Conservation (phyloP, 2,113 vertebrate species). For the Xenopus tropicalis region DNA sequence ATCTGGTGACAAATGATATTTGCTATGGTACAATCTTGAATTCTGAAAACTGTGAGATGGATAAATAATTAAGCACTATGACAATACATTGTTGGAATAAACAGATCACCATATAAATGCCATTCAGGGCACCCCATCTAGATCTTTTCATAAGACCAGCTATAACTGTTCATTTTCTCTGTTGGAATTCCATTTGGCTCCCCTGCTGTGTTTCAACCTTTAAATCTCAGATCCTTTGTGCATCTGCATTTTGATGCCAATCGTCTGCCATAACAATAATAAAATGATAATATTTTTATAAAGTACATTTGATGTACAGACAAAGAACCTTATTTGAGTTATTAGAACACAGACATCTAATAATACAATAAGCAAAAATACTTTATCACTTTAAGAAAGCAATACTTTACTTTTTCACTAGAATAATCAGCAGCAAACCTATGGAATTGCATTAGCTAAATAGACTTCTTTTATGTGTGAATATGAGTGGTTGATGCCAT, state of each 20-base stretch:
- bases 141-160: constrained; percentile 18
- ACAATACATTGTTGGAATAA: constrained; percentile 23
- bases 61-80: constrained; percentile 39
- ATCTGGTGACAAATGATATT: constrained; percentile 31
- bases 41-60: constrained; percentile 22
- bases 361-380: no score
- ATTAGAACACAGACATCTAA: no score
- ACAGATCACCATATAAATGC: constrained; percentile 28
- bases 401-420: no score
- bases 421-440: no score
- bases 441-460: no score
- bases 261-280: not conserved
- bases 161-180: constrained; percentile 28
- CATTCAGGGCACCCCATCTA: constrained; percentile 27
- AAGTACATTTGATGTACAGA: no score
- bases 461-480: no score
- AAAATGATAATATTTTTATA: no score
- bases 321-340: no score
- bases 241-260: not conserved
- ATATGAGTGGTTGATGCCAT: no score
- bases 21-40: constrained; percentile 18
- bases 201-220: constrained; percentile 33
- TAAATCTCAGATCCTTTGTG: not conserved
- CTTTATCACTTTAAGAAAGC: no score
- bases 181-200: constrained; percentile 20